phyloP scores from a whole-genome alignment of 1,140 invertebrate genomes.

The Mesaphorura yosii region DNA sequence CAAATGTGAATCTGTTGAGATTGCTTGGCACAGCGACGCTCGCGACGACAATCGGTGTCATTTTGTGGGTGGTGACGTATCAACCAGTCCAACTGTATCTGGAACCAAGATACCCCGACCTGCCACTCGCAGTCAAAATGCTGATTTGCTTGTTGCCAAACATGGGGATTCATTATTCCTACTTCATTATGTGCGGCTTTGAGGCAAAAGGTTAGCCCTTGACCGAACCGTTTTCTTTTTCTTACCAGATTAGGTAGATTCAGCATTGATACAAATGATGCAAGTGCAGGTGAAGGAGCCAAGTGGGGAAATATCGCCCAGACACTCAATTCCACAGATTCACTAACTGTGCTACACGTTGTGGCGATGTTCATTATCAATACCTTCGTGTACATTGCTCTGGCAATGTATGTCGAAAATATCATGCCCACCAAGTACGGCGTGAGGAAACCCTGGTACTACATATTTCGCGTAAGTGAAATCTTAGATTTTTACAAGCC shows the following conservation, averaged over 20 bases:
- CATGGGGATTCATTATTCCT: constrained; percentile 15
- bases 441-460: constrained; percentile 20
- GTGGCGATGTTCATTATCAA: constrained; percentile 12
- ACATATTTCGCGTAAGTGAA: constrained; percentile 15
- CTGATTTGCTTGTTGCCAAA: constrained; percentile 14
- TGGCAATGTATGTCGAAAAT: constrained; percentile 19
- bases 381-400: constrained; percentile 13
- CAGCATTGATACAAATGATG: not conserved
- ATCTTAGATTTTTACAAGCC: too few relatives aligned
- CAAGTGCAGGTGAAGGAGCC: constrained; percentile 6
- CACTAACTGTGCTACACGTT: constrained; percentile 8
- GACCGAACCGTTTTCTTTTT: not conserved
- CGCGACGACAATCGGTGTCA: constrained; percentile 20
- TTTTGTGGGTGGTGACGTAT: constrained; percentile 18
- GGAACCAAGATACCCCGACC: constrained; percentile 7
- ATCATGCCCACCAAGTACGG: constrained; percentile 15
- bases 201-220: constrained; percentile 19
- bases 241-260: not conserved
- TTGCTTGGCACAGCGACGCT: constrained; percentile 17
- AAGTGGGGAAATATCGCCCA: constrained; percentile 14
- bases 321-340: not conserved
- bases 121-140: constrained; percentile 10
- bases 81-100: not conserved
- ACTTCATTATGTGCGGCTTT: constrained; percentile 18
- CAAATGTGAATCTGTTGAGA: not conserved